Evolutionary conservation across 2,113 vertebrate species (phyloP).

Genomic region (Kryptolebias marmoratus): DNA sequence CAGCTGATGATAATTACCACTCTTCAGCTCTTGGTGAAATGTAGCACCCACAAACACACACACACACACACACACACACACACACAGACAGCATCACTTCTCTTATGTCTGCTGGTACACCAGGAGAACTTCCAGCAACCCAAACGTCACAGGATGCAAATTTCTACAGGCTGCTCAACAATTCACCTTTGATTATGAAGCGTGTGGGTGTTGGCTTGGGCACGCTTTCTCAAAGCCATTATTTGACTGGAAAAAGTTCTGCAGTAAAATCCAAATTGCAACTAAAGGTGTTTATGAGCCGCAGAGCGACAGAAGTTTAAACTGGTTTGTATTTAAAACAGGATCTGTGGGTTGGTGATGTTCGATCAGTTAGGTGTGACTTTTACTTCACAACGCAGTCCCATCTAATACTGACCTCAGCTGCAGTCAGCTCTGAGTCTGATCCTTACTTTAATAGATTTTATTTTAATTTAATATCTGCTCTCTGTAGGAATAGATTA

Average conservation of each 20-base stretch:
- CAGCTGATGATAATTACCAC: slow-evolving; percentile 35
- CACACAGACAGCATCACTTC: background rate
- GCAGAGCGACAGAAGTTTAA: background rate
- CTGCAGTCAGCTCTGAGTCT: too few relatives aligned
- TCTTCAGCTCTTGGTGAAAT: slow-evolving; percentile 7
- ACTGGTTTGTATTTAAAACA: slow-evolving; percentile 25
- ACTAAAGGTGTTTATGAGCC: slow-evolving; percentile 8
- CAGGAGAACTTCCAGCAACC: slow-evolving; percentile 45
- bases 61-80: slow-evolving; percentile 8
- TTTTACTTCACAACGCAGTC: too few relatives aligned
- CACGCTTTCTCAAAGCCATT: slow-evolving; percentile 39
- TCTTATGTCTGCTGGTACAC: slow-evolving; percentile 31
- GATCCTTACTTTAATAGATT: too few relatives aligned
- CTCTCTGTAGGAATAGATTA: too few relatives aligned
- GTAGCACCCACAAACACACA: background rate
- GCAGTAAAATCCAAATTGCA: slow-evolving; percentile 53
- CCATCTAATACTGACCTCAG: too few relatives aligned
- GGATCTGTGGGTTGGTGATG: too few relatives aligned
- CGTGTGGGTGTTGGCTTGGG: slow-evolving; percentile 62
- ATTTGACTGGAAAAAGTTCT: slow-evolving; percentile 45
- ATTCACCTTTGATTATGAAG: slow-evolving; percentile 70
- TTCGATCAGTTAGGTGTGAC: too few relatives aligned
- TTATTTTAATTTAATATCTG: too few relatives aligned
- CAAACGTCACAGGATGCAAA: slow-evolving; percentile 52
- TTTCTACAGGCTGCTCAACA: slow-evolving; percentile 59